phyloP scores from a whole-genome alignment of 1,140 invertebrate genomes.

The Papilio dardanus region DNA sequence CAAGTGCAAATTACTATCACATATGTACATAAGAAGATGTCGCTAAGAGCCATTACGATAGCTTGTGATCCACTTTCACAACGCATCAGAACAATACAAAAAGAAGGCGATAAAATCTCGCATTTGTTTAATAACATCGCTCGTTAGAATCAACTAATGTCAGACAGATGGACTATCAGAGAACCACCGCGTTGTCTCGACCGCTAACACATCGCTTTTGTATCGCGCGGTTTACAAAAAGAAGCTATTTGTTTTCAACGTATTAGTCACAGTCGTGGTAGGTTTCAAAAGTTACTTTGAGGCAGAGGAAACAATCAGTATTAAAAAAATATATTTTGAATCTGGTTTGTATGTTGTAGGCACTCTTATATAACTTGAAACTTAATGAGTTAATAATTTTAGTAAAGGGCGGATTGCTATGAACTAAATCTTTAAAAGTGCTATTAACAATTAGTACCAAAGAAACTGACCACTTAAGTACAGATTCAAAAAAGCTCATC shows the following conservation, averaged over 20 bases:
- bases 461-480: not conserved
- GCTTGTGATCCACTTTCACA: conserved; percentile 58
- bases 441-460: not conserved
- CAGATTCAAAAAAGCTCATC: too few relatives aligned
- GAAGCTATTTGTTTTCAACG: conserved; percentile 36
- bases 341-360: not conserved
- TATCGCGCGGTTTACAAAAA: conserved; percentile 11
- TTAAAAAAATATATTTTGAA: not conserved
- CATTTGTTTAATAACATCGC: conserved; percentile 76
- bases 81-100: conserved; percentile 62
- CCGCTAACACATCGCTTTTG: conserved; percentile 11
- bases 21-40: conserved; percentile 34
- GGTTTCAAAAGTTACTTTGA: conserved; percentile 7
- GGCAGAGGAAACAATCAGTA: not conserved
- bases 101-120: conserved; percentile 70
- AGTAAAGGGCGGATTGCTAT: not conserved
- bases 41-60: conserved; percentile 35
- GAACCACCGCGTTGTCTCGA: conserved; percentile 48
- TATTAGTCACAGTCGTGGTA: conserved; percentile 16
- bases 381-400: not conserved
- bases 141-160: conserved; percentile 72
- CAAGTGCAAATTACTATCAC: conserved; percentile 34
- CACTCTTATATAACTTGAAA: not conserved
- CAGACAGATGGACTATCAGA: conserved; percentile 44
- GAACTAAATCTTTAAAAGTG: not conserved